Base-by-base conservation (phyloP, 2,888 invertebrate species). In the Lepidochitona cinerea region DNA sequence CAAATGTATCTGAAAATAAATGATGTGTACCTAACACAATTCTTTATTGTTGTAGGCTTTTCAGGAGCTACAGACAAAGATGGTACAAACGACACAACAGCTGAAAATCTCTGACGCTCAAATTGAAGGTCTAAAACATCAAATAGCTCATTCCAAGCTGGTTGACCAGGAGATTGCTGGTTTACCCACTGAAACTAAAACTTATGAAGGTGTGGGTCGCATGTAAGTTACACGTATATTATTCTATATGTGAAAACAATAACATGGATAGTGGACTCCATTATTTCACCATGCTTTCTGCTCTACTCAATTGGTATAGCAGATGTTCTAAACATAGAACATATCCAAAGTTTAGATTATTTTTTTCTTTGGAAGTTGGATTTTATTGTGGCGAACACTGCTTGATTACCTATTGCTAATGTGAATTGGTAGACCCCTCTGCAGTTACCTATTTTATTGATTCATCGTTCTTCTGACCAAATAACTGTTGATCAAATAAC, bases 151-250 rank as follows among this genome's bases (percentile, higher is more conserved):
- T 87, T 93, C 95, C 72, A 93, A 93, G 78, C 91, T 95, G 69
- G 96, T 96, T 49, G 93, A 94, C 84, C 92, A 93, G 88, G 94
- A 93, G 89, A 87, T 92, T 32, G 84, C 89, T 92, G 82, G 92
- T 14, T 91, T 96, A 76, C 93, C 94, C 69, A 89, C 92, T 73
- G 93, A 92, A 29, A 95, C 94, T 0, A 94, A 93, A 84, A 94
- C 94, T 0, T 96, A 95, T 86, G 95, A 96, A 91, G 94, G 95
- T 35, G 93, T 96, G 1, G 96, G 96, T 7, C 92, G 96, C 89
- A 96, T 96, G 95, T 92, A 86, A 87, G 90, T 85, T 49, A 26
- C 37, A n/a, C n/a, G n/a, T n/a, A 35, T 23, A 9, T 18, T 26
- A n/a, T 32, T 32, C 64, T 64, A 14, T 9, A 5, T n/a, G 26